A percentile compares a stretch with the other conserved stretches of the same genome.
phyloP scores from a whole-genome alignment of 92 coral and sea anemone species.

The Actinernus sp. region DNA sequence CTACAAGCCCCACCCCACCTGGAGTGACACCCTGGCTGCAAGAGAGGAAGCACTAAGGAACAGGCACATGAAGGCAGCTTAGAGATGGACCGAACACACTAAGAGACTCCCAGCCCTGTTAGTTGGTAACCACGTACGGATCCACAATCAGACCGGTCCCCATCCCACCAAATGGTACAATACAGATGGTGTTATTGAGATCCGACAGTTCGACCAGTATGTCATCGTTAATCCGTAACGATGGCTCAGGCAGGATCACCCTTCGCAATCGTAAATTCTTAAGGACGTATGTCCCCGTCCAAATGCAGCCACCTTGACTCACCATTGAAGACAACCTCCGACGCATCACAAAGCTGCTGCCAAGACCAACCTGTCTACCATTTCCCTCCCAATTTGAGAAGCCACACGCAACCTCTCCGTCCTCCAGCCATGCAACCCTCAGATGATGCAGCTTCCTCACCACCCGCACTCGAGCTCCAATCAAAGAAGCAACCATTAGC shows the following conservation, averaged over 20 bases:
- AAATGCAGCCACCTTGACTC: conserved; percentile 12
- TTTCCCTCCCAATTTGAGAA: not conserved
- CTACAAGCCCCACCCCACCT: conserved; percentile 67
- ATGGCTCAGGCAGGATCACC: conserved; percentile 58
- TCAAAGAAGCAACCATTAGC: conserved; percentile 26
- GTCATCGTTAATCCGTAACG: conserved; percentile 23
- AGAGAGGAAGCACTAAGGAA: conserved; percentile 61
- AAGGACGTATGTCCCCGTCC: conserved; percentile 31
- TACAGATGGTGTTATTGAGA: conserved; percentile 37
- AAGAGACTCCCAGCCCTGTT: conserved; percentile 54
- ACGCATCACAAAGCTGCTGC: conserved; percentile 1
- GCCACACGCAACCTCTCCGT: conserved; percentile 1
- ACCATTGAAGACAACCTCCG: conserved; percentile 54
- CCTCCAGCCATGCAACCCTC: not conserved
- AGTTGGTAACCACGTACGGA: conserved; percentile 59
- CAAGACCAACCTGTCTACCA: not conserved
- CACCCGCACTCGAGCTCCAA: conserved; percentile 1
- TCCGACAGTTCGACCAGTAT: conserved; percentile 54
- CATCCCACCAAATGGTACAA: conserved; percentile 66
- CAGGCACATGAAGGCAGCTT: conserved; percentile 59
- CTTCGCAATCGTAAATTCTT: conserved; percentile 41
- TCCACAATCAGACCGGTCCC: conserved; percentile 60
- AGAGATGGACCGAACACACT: conserved; percentile 65
- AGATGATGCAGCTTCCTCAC: not conserved
- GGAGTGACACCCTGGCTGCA: conserved; percentile 50